Conservation (phyloP, 2,113 vertebrate genomes). For the Anthoscopus minutus region DNA sequence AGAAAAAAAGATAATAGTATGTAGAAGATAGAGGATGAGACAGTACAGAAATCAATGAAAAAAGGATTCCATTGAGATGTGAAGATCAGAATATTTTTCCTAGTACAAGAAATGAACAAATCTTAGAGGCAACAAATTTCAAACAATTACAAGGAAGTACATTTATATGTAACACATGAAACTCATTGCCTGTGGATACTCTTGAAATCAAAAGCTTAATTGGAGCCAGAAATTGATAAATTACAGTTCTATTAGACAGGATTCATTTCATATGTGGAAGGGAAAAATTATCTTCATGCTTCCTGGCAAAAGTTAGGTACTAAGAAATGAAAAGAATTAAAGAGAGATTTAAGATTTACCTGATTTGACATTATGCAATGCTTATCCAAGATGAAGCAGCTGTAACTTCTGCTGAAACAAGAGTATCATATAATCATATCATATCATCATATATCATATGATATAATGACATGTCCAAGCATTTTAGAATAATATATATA, state of each 20-base stretch:
- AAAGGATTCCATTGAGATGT: background rate
- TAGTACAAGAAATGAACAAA: background rate
- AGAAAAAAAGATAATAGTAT: background rate
- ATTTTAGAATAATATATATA: background rate
- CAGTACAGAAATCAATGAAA: background rate
- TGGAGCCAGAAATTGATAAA: background rate
- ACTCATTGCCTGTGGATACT: background rate
- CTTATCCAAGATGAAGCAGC: background rate
- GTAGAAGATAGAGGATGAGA: background rate
- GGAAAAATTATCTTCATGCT: background rate
- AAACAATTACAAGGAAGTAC: background rate
- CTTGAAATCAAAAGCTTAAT: constrained; percentile 11
- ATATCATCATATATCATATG: background rate
- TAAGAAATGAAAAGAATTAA: background rate
- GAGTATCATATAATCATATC: background rate
- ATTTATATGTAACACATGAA: constrained; percentile 10
- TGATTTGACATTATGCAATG: background rate
- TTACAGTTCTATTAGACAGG: background rate
- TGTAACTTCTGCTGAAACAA: background rate
- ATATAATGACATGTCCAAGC: background rate
- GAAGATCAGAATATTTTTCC: background rate
- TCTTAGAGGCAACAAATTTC: background rate
- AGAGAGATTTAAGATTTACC: background rate
- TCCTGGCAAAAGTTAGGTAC: background rate
- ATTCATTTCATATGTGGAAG: background rate